A percentile compares a stretch with the other conserved stretches of the same genome.
Evolutionary conservation across 1,140 invertebrate genomes (phyloP).

Genomic region (Brachionus sp.): DNA sequence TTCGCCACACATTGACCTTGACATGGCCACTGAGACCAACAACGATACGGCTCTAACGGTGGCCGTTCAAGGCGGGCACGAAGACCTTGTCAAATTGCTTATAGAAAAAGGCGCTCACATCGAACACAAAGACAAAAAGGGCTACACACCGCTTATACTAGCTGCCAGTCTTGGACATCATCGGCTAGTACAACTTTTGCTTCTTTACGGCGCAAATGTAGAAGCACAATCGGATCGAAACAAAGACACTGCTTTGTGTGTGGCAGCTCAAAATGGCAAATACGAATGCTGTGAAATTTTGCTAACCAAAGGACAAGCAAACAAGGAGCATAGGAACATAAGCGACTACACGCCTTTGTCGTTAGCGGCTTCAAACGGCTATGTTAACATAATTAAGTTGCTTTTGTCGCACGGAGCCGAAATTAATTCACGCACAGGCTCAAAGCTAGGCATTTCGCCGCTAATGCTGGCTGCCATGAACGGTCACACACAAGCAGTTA

Average conservation of each 20-base stretch:
- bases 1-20: neutral
- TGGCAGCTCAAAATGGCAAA: slow-evolving; percentile 92
- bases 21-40: slow-evolving; percentile 77
- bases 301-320: slow-evolving; percentile 72
- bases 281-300: slow-evolving; percentile 67
- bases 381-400: slow-evolving; percentile 96
- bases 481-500: slow-evolving; percentile 96
- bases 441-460: slow-evolving; percentile 92
- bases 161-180: slow-evolving; percentile 83
- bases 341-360: slow-evolving; percentile 98
- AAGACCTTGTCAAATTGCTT: slow-evolving; percentile 86
- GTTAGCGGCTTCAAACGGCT: slow-evolving; percentile 88
- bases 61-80: slow-evolving; percentile 92
- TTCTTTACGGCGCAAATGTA: slow-evolving; percentile 87
- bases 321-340: slow-evolving; percentile 98
- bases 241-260: slow-evolving; percentile 93
- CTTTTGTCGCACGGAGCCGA: slow-evolving; percentile 88
- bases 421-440: slow-evolving; percentile 76
- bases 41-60: slow-evolving; percentile 95
- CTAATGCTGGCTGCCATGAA: slow-evolving; percentile 99
- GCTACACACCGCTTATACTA: slow-evolving; percentile 89
- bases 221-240: slow-evolving; percentile 97
- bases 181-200: slow-evolving; percentile 83
- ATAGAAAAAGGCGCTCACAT: slow-evolving; percentile 85
- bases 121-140: slow-evolving; percentile 94